Evolutionary conservation across 2,113 vertebrate species (phyloP), one percentile per base, ranked within the genome.

Genomic region (Polyodon spathula): DNA sequence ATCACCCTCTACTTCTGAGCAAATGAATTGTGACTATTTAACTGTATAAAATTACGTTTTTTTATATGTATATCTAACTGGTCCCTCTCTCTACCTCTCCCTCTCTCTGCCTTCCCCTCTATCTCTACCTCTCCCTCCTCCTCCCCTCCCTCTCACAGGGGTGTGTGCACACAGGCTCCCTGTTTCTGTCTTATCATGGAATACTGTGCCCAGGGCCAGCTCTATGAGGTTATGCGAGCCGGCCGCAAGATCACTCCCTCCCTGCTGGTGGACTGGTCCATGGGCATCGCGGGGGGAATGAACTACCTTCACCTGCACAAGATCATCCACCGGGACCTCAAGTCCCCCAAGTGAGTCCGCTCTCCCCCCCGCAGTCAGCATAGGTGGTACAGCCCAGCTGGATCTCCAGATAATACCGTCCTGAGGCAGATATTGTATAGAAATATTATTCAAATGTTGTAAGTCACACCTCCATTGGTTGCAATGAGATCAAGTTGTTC

Each of bases 181-280:
- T 98, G 96, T 54, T 98, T 96, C 81, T 98, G 96, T 80, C 97
- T 98, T 85, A 85, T 98, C 73, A 98, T 98, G 96, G 95, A 98
- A 82, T 98, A 97, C 86, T 98, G 96, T 64, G 96, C 96, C 61
- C 96, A 98, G 83, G 96, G 96, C 4, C 96, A 98, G 80, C 86
- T 98, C n/a, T 98, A 97, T 5, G 96, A 98, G 80, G 96, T 98
- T 58, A 86, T 98, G 68, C 81, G 95, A n/a, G 96, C 96, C 0
- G 95, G 96, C 59, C 87, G 95, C 57, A 92, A 94, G 69, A 94
- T 98, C 77, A 93, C 91, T 0, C 95, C 95, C 0, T 93, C 92
- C 1, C 83, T 98, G 54, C 89, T 98, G 54, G 94, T 97, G 43
- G 95, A 97, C 77, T 98, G 96, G 96, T 93, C 96, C 76, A 98